These are phyloP conservation scores for Melanotaenia nigrans DNA, from an alignment of 2,797 vertebrate genomes.

Conservation along the genomic window DNA sequence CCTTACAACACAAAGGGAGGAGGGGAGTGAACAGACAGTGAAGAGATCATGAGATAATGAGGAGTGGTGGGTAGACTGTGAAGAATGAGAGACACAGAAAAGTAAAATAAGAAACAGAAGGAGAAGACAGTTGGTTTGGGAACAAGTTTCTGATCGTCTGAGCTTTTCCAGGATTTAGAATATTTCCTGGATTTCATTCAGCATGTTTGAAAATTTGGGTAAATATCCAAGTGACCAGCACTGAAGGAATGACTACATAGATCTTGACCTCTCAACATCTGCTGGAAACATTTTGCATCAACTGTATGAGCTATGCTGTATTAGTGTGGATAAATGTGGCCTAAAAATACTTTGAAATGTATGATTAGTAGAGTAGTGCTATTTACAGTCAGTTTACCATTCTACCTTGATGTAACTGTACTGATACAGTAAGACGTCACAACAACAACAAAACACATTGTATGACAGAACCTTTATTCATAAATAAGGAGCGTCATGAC, in stretches of 20 bases:
- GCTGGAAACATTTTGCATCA: neutral
- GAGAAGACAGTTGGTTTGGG: neutral
- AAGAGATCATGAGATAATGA: slow-evolving; percentile 40
- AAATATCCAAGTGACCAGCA: neutral
- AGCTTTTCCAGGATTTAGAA: slow-evolving; percentile 23
- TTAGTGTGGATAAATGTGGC: too few species aligned
- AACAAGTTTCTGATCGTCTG: slow-evolving; percentile 8
- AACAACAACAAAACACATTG: neutral
- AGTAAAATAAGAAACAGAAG: slow-evolving; percentile 5
- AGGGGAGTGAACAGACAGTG: neutral
- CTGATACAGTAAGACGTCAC: neutral
- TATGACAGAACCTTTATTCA: neutral
- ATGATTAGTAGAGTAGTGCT: too few species aligned
- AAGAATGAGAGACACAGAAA: slow-evolving; percentile 24
- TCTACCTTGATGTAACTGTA: neutral
- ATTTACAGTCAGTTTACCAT: neutral
- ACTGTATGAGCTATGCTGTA: too few species aligned
- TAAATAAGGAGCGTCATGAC: neutral
- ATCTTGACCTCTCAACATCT: slow-evolving; percentile 6
- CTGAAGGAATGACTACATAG: neutral
- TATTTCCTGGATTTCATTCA: slow-evolving; percentile 7
- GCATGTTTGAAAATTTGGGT: slow-evolving; percentile 1
- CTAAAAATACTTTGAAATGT: too few species aligned
- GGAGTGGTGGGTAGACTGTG: slow-evolving; percentile 13
- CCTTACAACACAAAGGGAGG: slow-evolving; percentile 48